A percentile compares a stretch with the other conserved stretches of the same genome.
Evolutionary conservation across 2,797 vertebrate species (phyloP).

Genomic region (Sternarchorhynchus goeldii): DNA sequence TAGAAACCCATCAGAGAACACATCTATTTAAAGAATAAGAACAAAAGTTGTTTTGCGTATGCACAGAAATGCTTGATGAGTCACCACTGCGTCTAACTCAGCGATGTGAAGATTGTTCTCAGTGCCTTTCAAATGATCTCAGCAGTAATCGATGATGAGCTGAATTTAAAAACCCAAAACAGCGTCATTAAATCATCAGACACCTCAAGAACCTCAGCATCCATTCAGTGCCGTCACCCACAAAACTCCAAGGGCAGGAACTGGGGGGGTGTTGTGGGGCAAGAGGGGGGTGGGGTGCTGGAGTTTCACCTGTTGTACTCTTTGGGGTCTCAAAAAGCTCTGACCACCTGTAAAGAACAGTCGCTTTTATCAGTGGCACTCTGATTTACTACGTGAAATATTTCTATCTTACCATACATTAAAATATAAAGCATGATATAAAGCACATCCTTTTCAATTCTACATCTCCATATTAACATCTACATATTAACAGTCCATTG

Average conservation of each 20-base stretch:
- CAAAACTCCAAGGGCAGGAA: conserved; percentile 1
- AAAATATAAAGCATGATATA: no score
- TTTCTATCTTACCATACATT: no score
- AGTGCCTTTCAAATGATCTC: conserved; percentile 17
- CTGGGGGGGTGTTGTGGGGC: no score
- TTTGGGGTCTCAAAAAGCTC: no score
- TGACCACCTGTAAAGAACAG: no score
- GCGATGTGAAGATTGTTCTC: background rate
- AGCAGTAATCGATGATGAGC: conserved; percentile 2
- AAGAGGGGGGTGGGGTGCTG: background rate
- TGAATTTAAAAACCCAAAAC: conserved; percentile 2
- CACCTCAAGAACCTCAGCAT: conserved; percentile 1
- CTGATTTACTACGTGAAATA: no score
- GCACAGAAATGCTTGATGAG: conserved; percentile 24
- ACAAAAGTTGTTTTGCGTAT: background rate
- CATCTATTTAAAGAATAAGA: conserved; percentile 24
- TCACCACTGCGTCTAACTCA: background rate
- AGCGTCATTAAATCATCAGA: background rate
- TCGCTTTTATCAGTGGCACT: no score
- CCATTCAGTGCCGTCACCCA: conserved; percentile 20
- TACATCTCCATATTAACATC: no score
- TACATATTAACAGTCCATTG: no score
- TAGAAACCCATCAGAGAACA: background rate
- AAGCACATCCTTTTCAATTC: no score
- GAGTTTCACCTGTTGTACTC: no score